A percentile compares a stretch with the other conserved stretches of the same genome.
phyloP scores from a whole-genome alignment of 2,888 invertebrate genomes.

The Pachycephus smyrnensis region DNA sequence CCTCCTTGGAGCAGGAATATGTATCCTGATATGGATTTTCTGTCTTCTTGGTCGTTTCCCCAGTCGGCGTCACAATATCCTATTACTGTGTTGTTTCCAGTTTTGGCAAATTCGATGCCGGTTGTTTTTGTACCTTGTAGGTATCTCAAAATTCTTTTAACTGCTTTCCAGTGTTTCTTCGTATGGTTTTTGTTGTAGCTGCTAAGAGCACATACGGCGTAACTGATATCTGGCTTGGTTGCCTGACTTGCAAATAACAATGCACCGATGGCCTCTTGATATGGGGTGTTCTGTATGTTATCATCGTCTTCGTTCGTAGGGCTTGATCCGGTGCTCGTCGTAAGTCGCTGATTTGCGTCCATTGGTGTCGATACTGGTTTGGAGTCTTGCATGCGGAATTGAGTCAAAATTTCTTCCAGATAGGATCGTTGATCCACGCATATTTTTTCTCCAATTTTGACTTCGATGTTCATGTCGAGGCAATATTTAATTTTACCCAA shows the following conservation, averaged over 20 bases:
- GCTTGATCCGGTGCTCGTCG: slow-evolving; percentile 4
- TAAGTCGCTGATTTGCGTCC: no score
- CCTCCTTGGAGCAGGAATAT: slow-evolving; percentile 13
- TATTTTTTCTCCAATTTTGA: slow-evolving; percentile 16
- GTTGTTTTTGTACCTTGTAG: slow-evolving; percentile 15
- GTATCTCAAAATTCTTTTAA: slow-evolving; percentile 25
- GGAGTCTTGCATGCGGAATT: slow-evolving; percentile 10
- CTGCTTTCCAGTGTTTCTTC: slow-evolving; percentile 22
- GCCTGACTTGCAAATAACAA: slow-evolving; percentile 24
- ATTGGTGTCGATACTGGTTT: slow-evolving; percentile 8
- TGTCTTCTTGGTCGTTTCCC: slow-evolving; percentile 18
- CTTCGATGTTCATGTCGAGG: slow-evolving; percentile 30
- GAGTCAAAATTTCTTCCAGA: slow-evolving; percentile 22
- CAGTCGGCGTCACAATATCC: slow-evolving; percentile 29
- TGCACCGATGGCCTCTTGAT: slow-evolving; percentile 27
- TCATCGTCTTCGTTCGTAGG: no score
- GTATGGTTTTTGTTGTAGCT: slow-evolving; percentile 13
- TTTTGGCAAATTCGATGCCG: slow-evolving; percentile 19
- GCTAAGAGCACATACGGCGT: slow-evolving; percentile 19
- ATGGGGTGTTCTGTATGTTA: no score
- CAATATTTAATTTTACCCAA: slow-evolving; percentile 28
- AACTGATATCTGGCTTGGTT: slow-evolving; percentile 24
- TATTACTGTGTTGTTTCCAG: slow-evolving; percentile 9
- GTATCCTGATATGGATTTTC: slow-evolving; percentile 20
- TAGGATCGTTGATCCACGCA: no score